Conservation (phyloP, 2,888 invertebrate genomes). For the Petrolisthes cinctipes region DNA sequence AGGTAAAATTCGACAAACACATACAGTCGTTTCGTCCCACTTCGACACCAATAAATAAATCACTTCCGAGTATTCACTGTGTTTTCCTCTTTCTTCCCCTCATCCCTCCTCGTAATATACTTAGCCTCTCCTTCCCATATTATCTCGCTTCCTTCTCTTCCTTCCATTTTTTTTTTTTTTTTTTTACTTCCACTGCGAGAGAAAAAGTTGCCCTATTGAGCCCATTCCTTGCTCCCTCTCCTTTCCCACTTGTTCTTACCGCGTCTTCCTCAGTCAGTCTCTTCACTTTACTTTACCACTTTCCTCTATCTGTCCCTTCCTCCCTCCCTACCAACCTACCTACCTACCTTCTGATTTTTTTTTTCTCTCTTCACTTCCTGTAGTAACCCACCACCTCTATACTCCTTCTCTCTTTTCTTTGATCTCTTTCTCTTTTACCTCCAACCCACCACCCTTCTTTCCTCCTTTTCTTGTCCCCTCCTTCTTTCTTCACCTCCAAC, state of each 20-base stretch:
- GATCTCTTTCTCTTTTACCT: background rate
- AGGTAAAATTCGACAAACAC: too few relatives aligned
- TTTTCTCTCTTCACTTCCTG: background rate
- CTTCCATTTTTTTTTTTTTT: background rate
- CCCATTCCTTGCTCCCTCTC: background rate
- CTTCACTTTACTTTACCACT: background rate
- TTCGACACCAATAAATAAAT: too few relatives aligned
- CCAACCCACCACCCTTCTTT: background rate
- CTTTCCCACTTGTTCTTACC: background rate
- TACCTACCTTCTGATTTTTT: slow-evolving; percentile 1
- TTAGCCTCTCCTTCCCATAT: background rate
- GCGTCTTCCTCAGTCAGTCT: background rate
- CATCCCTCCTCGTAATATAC: background rate
- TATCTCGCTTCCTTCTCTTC: background rate
- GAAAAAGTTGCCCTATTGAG: slow-evolving; percentile 8
- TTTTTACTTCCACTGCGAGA: background rate
- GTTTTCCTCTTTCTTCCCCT: background rate
- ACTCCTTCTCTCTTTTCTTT: background rate
- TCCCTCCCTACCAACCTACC: slow-evolving; percentile 24
- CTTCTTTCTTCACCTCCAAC: background rate
- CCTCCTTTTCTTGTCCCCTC: background rate
- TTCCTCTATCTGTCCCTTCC: slow-evolving; percentile 19
- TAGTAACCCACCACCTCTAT: background rate
- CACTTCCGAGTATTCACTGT: too few relatives aligned
- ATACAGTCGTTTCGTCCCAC: too few relatives aligned